Conservation (phyloP, 2,113 vertebrate species). For the Eira barbara region DNA sequence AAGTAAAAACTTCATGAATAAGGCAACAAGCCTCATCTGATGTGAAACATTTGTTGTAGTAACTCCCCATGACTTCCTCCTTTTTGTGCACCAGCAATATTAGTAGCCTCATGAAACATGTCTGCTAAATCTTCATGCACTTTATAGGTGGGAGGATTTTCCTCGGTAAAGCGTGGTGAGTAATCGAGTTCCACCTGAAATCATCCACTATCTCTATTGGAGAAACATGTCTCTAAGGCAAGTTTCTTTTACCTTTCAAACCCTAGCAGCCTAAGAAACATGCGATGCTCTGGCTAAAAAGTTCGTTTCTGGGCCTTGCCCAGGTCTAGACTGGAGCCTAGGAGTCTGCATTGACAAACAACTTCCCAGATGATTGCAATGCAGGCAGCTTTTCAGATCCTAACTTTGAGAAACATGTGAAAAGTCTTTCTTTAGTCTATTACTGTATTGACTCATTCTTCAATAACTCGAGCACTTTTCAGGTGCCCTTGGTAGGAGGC, state of each 20-base stretch:
- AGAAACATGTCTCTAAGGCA: not conserved
- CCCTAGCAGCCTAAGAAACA: not conserved
- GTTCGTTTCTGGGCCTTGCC: not conserved
- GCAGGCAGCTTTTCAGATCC: not conserved
- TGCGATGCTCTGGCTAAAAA: not conserved
- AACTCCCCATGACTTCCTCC: not conserved
- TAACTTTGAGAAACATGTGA: not conserved
- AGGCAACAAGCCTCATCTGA: not conserved
- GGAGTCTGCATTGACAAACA: not conserved
- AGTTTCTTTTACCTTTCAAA: constrained; percentile 11
- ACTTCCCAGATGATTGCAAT: not conserved
- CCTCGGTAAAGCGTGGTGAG: not conserved
- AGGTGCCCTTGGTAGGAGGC: not conserved
- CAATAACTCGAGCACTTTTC: not conserved
- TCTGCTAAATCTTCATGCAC: not conserved
- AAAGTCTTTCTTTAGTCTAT: not conserved
- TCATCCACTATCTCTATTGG: not conserved
- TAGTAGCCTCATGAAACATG: not conserved
- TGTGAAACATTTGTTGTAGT: not conserved
- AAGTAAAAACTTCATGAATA: not conserved
- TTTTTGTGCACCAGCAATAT: not conserved
- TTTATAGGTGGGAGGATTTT: not conserved
- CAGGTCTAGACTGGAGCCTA: not conserved
- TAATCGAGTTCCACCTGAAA: not conserved
- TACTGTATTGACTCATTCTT: not conserved